Conservation (phyloP, 2,113 vertebrate species). For the Eurystomus gularis region DNA sequence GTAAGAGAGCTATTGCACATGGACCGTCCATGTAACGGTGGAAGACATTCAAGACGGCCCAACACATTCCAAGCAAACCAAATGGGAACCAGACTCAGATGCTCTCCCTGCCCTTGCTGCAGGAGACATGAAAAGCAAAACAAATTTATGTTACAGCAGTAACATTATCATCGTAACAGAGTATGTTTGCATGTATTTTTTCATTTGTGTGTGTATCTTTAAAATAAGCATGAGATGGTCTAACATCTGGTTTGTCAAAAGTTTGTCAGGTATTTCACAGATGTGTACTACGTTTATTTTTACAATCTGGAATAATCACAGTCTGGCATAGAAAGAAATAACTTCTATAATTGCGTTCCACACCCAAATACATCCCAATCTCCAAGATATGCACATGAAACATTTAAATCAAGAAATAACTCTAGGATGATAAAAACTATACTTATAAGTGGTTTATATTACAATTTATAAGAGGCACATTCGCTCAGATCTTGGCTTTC, state of each 20-base stretch:
- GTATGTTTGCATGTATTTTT: neutral
- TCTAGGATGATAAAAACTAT: conserved; percentile 63
- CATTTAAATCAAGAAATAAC: conserved; percentile 68
- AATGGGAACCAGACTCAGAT: conserved; percentile 29
- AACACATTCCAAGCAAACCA: conserved; percentile 21
- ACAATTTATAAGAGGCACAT: conserved; percentile 52
- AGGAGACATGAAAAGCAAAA: conserved; percentile 19
- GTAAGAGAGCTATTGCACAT: neutral
- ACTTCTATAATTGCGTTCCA: conserved; percentile 20
- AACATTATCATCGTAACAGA: neutral
- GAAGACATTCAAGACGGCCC: neutral
- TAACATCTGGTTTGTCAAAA: conserved; percentile 56
- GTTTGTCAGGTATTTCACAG: conserved; percentile 64
- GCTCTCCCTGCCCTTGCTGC: neutral
- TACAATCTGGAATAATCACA: conserved; percentile 61
- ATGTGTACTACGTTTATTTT: conserved; percentile 61
- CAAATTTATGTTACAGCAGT: neutral
- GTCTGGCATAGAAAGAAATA: conserved; percentile 61
- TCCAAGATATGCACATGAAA: conserved; percentile 59
- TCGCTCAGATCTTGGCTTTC: conserved; percentile 63
- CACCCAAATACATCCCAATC: conserved; percentile 51
- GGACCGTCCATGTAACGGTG: neutral
- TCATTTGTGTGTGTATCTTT: neutral
- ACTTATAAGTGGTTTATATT: conserved; percentile 60
- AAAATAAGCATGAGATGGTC: conserved; percentile 5